These are phyloP conservation scores for Aurelia aurita DNA, from an alignment of 30 jellyfish, hydroid and myxozoan genomes.

Conservation along the genomic window DNA sequence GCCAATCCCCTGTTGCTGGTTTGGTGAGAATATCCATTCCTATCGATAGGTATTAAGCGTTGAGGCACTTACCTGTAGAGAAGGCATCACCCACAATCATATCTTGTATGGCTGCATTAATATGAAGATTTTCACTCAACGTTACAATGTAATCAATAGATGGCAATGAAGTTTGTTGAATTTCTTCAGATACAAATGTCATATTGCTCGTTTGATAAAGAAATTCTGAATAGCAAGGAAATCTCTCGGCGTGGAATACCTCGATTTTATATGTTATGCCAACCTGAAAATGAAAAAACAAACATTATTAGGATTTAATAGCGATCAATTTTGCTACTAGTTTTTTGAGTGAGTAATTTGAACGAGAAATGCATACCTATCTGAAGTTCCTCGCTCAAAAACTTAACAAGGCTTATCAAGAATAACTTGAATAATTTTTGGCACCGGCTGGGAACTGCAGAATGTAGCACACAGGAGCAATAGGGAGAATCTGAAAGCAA, in stretches of 20 bases:
- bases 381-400: no score
- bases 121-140: slow-evolving; percentile 55
- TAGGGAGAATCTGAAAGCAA: no score
- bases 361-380: no score
- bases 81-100: slow-evolving; percentile 70
- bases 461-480: no score
- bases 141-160: slow-evolving; percentile 68
- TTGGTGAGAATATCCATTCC: no score
- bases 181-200: slow-evolving; percentile 63
- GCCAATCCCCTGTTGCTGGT: no score
- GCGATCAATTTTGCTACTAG: no score
- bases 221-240: slow-evolving; percentile 78
- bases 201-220: slow-evolving; percentile 75
- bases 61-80: slow-evolving; percentile 58
- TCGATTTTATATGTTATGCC: slow-evolving; percentile 72
- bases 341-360: no score
- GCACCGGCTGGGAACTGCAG: no score
- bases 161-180: slow-evolving; percentile 54
- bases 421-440: no score
- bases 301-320: background rate
- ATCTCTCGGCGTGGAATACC: slow-evolving; percentile 89
- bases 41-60: background rate
- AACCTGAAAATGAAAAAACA: slow-evolving; percentile 26
- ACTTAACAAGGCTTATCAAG: no score
- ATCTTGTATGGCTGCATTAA: slow-evolving; percentile 65